Percentiles rank a stretch among this genome's conserved stretches.
Conservation (phyloP, 2,113 vertebrate species). For the Cebus imitator region DNA sequence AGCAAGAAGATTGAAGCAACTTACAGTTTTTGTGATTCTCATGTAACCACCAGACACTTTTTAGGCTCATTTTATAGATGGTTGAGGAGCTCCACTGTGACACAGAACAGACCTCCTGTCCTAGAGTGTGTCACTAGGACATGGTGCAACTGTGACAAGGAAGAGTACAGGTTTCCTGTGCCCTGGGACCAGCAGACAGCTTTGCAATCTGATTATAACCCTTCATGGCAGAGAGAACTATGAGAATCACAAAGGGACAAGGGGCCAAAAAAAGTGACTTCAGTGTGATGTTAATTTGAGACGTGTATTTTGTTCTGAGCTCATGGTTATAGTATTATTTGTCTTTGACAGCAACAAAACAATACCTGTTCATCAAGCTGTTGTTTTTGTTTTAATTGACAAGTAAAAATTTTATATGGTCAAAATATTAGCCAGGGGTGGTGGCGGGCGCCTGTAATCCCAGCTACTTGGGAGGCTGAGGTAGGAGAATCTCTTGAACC, state of each 20-base stretch:
- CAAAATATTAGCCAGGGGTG: too few relatives aligned
- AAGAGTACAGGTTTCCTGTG: accelerated
- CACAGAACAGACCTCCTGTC: background rate
- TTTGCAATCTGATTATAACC: background rate
- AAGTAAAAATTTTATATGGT: background rate
- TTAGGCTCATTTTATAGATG: background rate
- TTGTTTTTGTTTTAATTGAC: background rate
- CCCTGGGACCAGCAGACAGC: background rate
- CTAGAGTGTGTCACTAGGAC: background rate
- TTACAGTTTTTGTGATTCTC: background rate
- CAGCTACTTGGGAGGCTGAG: too few relatives aligned
- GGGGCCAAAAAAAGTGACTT: background rate
- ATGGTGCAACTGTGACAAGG: background rate
- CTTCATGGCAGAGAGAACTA: background rate
- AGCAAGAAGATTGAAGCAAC: background rate
- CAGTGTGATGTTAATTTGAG: background rate
- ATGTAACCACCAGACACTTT: background rate
- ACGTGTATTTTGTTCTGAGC: background rate
- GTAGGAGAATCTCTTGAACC: too few relatives aligned
- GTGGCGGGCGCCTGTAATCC: too few relatives aligned
- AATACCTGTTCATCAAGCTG: background rate
- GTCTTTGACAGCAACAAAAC: background rate
- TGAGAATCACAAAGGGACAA: background rate
- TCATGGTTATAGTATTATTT: background rate
- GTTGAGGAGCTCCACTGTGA: background rate